Conservation (phyloP, 2,113 vertebrate species). For the Notarius quadriscutis region DNA sequence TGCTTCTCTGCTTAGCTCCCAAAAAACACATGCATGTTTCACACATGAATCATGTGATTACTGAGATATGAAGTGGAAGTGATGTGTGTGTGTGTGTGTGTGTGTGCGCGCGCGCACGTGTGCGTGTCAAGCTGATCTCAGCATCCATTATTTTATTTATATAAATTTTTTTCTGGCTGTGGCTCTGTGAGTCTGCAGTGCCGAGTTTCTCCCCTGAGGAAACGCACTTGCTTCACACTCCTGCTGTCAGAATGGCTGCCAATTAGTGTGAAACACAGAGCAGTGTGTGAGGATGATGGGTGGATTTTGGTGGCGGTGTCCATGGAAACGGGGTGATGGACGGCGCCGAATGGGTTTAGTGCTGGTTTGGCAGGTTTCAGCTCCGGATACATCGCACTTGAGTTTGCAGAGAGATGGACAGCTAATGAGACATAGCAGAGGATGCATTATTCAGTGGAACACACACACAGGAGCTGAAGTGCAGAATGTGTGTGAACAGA, state of each 20-base stretch:
- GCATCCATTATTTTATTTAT: neutral
- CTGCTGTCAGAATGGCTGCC: slow-evolving; percentile 11
- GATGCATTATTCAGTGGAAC: slow-evolving; percentile 47
- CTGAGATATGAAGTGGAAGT: neutral
- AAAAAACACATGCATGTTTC: neutral
- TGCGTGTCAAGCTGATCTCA: neutral
- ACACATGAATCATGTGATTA: neutral
- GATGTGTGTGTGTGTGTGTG: neutral
- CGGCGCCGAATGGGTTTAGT: neutral
- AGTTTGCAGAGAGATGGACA: slow-evolving; percentile 22
- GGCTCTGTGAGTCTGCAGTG: neutral
- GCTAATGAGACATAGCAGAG: slow-evolving; percentile 46
- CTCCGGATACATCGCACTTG: neutral
- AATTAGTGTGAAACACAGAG: slow-evolving; percentile 13
- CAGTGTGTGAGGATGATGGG: slow-evolving; percentile 18
- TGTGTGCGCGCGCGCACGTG: neutral
- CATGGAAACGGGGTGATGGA: slow-evolving; percentile 24
- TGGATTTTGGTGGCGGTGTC: neutral
- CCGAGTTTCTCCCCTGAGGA: neutral
- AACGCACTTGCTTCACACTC: slow-evolving; percentile 4
- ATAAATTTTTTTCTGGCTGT: neutral
- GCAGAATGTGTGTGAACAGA: neutral
- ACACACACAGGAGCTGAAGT: neutral
- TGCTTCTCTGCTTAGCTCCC: too few relatives aligned
- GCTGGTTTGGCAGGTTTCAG: slow-evolving; percentile 16